Conservation (phyloP, 2,888 invertebrate genomes). For the Yponomeuta plumbellus region DNA sequence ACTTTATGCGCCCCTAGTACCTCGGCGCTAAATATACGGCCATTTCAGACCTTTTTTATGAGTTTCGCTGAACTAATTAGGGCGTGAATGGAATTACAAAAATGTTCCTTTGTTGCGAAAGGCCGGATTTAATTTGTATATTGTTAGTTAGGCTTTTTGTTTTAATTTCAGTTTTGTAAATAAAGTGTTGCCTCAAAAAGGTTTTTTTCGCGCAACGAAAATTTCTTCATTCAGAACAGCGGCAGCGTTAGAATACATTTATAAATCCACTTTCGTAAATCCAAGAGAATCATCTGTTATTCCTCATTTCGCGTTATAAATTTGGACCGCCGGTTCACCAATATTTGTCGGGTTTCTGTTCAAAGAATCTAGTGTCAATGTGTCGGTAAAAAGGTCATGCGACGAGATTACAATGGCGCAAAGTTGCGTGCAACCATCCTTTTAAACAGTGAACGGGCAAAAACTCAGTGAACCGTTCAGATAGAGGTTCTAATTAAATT, state of each 20-base stretch:
- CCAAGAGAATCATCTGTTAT: too few relatives aligned
- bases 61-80: not conserved
- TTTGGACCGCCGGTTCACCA: too few relatives aligned
- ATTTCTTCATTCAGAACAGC: too few relatives aligned
- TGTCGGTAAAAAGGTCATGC: not conserved
- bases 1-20: constrained; percentile 24
- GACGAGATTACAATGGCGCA: not conserved
- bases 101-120: not conserved
- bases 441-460: not conserved
- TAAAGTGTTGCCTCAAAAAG: too few relatives aligned
- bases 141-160: not conserved
- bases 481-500: constrained; percentile 11
- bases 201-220: too few relatives aligned
- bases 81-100: not conserved
- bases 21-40: constrained; percentile 1
- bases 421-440: not conserved
- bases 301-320: too few relatives aligned
- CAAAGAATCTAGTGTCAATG: not conserved
- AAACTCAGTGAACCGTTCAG: constrained; percentile 5
- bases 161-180: not conserved
- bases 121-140: not conserved
- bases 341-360: not conserved
- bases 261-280: too few relatives aligned
- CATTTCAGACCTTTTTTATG: not conserved
- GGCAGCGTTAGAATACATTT: too few relatives aligned